Conservation (phyloP, 2,888 invertebrate species). For the Bellardia pandia region DNA sequence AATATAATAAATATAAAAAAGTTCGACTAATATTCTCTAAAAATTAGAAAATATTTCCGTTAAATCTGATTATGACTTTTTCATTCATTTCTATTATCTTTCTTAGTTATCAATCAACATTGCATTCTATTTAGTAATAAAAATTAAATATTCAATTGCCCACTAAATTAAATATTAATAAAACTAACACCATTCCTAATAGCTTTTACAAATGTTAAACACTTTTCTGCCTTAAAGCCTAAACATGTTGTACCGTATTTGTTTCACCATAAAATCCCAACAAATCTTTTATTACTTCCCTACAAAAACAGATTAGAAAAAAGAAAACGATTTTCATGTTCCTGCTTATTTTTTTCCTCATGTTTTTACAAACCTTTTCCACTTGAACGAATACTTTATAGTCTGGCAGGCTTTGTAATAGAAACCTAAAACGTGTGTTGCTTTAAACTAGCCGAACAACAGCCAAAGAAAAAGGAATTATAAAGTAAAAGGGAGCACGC, state of each 20-base stretch:
- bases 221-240: neutral
- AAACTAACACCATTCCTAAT: neutral
- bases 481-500: neutral
- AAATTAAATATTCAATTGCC: too few relatives aligned
- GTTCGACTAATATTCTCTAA: too few relatives aligned
- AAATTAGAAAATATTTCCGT: too few relatives aligned
- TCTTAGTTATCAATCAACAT: too few relatives aligned
- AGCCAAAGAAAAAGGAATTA: neutral
- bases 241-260: neutral
- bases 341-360: neutral
- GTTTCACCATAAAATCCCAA: constrained; percentile 36
- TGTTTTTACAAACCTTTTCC: constrained; percentile 45
- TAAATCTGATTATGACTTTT: too few relatives aligned
- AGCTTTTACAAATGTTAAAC: neutral
- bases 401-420: neutral
- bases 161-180: too few relatives aligned
- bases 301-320: neutral
- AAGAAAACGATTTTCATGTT: constrained; percentile 26
- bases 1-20: too few relatives aligned
- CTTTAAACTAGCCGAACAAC: neutral
- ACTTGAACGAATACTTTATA: constrained; percentile 53
- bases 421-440: constrained; percentile 11
- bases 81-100: too few relatives aligned
- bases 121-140: too few relatives aligned
- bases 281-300: constrained; percentile 27